A percentile compares a stretch with the other conserved stretches of the same genome.
These are phyloP conservation scores for Atta texana DNA, from an alignment of 1,140 invertebrate species.

Conservation along the genomic window DNA sequence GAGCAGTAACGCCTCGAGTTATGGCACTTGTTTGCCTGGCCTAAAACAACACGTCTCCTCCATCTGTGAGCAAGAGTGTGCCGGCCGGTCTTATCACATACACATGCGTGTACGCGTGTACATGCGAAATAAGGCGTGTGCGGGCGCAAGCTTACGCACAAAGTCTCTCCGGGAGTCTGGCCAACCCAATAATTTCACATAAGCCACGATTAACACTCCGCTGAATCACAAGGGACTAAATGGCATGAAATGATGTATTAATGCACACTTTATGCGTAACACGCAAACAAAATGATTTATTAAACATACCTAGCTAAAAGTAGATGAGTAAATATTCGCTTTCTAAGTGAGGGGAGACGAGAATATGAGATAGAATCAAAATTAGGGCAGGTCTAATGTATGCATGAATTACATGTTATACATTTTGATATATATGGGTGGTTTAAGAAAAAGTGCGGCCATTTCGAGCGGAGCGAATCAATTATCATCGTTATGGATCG, in stretches of 20 bases:
- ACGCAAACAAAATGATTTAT: constrained; percentile 39
- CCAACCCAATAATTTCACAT: constrained; percentile 21
- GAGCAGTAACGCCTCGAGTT: not conserved
- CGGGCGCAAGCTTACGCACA: not conserved
- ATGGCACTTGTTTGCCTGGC: constrained; percentile 68
- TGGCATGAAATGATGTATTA: constrained; percentile 14
- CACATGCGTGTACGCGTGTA: not conserved
- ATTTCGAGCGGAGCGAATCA: constrained; percentile 19
- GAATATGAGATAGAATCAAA: not conserved
- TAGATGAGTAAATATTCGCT: not conserved
- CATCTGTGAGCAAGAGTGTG: not conserved
- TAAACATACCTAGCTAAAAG: not conserved
- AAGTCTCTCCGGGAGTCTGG: not conserved
- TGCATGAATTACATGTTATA: not conserved
- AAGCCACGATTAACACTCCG: constrained; percentile 25
- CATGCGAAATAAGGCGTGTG: constrained; percentile 4
- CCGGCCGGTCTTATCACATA: constrained; percentile 63
- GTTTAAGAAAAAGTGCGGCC: not conserved
- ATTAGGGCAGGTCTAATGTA: constrained; percentile 4
- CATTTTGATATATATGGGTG: not conserved
- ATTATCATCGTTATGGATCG: not conserved
- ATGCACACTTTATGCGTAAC: constrained; percentile 10
- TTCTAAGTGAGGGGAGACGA: not conserved
- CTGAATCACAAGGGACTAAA: constrained; percentile 2
- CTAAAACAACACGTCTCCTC: constrained; percentile 73